Base-by-base conservation (phyloP, 2,888 invertebrate species). In the Andricus quercusramuli region DNA sequence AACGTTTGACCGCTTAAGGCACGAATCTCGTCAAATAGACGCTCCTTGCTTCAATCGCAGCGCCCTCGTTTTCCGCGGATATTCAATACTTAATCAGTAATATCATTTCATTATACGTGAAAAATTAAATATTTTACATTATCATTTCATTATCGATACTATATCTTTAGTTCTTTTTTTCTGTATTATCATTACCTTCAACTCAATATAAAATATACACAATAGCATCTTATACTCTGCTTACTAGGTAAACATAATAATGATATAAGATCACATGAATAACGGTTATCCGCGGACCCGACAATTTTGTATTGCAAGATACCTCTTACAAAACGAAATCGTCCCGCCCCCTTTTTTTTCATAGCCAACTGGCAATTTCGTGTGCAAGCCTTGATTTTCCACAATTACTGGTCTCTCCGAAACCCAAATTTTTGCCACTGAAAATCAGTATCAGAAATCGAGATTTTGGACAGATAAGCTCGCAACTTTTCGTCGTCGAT, bases 151-250 rank as follows among this genome's bases (percentile, higher is more conserved):
- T 83, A 77, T 68, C 65, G 47, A 37, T 70, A 29, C 22, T 78
- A 76, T 70, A 81, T 77, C 65, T 86, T 85, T 83, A 80, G 76
- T 83, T 83, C 77, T 84, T 82, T 84, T 83, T 84, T 86, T 83
- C 44, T 68, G 25, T 25, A 47, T 47, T 68, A 68, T 82, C 84
- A 81, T 83, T 83, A 83, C 83, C 85, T 83, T 86, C 83, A 88
- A 88, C 86, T 88, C 88, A 89, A 89, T 90, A 90, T 87, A 90
- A 90, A 90, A 90, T 88, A 90, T 89, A 90, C 87, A 85, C 88
- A 89, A 90, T 88, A 89, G 88, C 89, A 86, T 88, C 84, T 87
- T 89, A 88, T 89, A 88, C 86, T 89, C 88, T 88, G 87, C 85
- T 87, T 88, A 83, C 86, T 86, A 87, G 85, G 83, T 88, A 88